Base-by-base conservation (phyloP, 1,140 invertebrate species). In the Monomorium pharaonis region DNA sequence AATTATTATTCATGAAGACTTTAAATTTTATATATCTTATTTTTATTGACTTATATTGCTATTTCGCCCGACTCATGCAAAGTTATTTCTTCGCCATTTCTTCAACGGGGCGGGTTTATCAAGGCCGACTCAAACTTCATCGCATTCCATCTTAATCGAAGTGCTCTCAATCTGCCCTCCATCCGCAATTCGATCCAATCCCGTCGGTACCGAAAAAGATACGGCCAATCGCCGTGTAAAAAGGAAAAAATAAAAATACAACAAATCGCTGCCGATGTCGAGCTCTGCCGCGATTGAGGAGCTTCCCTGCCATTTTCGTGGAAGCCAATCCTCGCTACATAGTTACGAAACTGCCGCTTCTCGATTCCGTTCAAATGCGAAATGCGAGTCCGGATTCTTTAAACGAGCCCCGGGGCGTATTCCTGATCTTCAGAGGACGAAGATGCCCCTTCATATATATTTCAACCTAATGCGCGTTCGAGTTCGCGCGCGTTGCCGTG, bases 281-380 rank as follows among this genome's bases (percentile, higher is more conserved):
- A 83, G 67, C n/a, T 72, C 37, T 30, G 42, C 51, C 78, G 18
- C 51, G 67, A 72, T 72, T 74, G 67, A 74, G 67, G n/a, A 83
- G 51, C 67, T 74, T 83, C 67, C 37, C 78, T 83, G 78, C 51
- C 67, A 83, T 83, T 83, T 83, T 83, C 67, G 37, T 83, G 78
- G 67, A 83, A 83, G 78, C 56, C 49, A 83, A 54, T 70, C 10
- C 67, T 72, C 27, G 51, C 51, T 83, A 44, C 78, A 44, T 81
- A 83, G 78, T 83, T 83, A 83, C 65, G 78, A 81, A 81, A 81
- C 78, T 83, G 78, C 67, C 37, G 51, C 33, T 81, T 24, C 18
- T 81, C 65, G 78, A 81, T 81, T 81, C 65, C 24, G 47, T 58
- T 72, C 78, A n/a, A 51, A 56, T 72, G 24, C 63, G 63, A 81